Conservation (phyloP, 1,140 invertebrate genomes). For the Drosophila nasuta region DNA sequence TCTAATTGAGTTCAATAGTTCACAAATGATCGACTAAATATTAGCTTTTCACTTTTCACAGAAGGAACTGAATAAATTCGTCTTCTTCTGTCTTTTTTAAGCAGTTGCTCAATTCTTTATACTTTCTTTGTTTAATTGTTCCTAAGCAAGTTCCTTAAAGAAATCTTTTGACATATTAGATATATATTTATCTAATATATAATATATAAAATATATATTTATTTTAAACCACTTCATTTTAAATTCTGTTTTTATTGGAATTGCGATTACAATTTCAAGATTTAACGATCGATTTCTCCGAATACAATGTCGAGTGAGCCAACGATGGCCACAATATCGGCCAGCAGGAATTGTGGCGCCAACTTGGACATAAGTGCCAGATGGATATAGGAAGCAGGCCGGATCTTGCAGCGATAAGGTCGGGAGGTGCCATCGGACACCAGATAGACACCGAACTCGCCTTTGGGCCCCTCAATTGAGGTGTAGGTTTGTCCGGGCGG, state of each 20-base stretch:
- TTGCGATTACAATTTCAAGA: not conserved
- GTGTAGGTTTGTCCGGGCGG: slow-evolving; percentile 93
- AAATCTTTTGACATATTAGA: too few relatives aligned
- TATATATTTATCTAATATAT: too few relatives aligned
- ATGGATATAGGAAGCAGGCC: slow-evolving; percentile 91
- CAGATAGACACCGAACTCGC: slow-evolving; percentile 95
- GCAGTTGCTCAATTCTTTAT: too few relatives aligned
- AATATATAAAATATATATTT: too few relatives aligned
- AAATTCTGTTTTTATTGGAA: not conserved
- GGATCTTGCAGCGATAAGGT: slow-evolving; percentile 93
- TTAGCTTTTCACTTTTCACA: too few relatives aligned
- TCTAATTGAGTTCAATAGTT: too few relatives aligned
- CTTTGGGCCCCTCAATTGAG: slow-evolving; percentile 92
- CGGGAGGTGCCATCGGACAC: slow-evolving; percentile 92
- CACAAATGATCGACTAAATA: too few relatives aligned
- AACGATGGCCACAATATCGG: slow-evolving; percentile 93
- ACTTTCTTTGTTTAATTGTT: too few relatives aligned
- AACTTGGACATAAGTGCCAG: slow-evolving; percentile 88
- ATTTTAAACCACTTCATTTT: not conserved
- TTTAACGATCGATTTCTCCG: slow-evolving; percentile 93
- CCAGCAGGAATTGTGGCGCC: slow-evolving; percentile 88
- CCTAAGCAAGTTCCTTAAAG: too few relatives aligned
- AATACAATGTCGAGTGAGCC: slow-evolving; percentile 94
- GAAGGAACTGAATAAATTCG: too few relatives aligned
- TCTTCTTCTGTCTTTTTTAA: too few relatives aligned